Evolutionary conservation across 2,797 vertebrate genomes (phyloP).

Genomic region (Tachyglossus aculeatus): DNA sequence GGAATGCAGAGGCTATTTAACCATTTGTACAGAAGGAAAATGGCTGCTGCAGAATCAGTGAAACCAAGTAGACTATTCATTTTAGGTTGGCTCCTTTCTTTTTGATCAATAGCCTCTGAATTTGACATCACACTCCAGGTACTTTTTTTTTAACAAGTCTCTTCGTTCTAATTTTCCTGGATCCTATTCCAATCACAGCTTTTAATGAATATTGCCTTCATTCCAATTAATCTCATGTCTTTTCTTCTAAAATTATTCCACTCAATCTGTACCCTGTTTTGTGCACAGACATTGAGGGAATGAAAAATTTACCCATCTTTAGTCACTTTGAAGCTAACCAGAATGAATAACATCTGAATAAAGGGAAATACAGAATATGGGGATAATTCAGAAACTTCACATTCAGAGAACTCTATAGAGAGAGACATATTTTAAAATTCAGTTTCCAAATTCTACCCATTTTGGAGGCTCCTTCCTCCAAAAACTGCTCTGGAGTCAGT

Average conservation of each 20-base stretch:
- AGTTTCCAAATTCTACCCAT: background rate
- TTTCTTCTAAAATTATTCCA: conserved; percentile 26
- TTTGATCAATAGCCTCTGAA: conserved; percentile 11
- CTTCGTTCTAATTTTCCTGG: conserved; percentile 19
- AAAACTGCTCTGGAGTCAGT: conserved; percentile 18
- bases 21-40: conserved; percentile 28
- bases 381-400: conserved; percentile 15
- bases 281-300: background rate
- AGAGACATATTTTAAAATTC: background rate
- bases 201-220: conserved; percentile 29
- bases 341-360: conserved; percentile 11
- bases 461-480: conserved; percentile 7
- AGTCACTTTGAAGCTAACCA: conserved; percentile 10
- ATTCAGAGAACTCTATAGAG: background rate
- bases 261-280: background rate
- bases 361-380: background rate
- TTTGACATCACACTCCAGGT: background rate
- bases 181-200: conserved; percentile 13
- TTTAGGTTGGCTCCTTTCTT: conserved; percentile 26
- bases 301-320: conserved; percentile 23
- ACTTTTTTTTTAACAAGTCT: conserved; percentile 1
- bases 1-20: conserved; percentile 23
- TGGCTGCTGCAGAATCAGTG: background rate
- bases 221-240: conserved; percentile 15
- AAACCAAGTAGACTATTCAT: conserved; percentile 2